A percentile compares a stretch with the other conserved stretches of the same genome.
Conservation (phyloP, 2,888 invertebrate genomes). For the Dicyrtoma fusca region DNA sequence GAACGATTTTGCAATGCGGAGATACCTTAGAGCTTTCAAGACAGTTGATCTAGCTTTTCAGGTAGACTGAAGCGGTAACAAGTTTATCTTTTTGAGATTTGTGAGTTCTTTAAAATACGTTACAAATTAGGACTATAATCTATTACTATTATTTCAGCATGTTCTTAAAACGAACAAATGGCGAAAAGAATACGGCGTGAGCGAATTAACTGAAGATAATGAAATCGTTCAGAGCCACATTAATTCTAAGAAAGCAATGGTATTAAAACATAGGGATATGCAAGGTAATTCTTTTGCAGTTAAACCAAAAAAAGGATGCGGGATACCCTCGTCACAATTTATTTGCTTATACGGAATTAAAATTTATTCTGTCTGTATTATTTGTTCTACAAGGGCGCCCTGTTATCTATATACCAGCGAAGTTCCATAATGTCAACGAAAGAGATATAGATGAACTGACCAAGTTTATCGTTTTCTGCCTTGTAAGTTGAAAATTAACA, state of each 20-base stretch:
- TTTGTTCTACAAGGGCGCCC: conserved; percentile 66
- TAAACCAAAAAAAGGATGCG: neutral
- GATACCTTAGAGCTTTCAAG: conserved; percentile 72
- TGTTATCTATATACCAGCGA: conserved; percentile 77
- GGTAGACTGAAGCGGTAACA: conserved; percentile 61
- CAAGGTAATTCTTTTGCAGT: no score
- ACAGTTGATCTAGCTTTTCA: conserved; percentile 75
- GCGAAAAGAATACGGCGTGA: conserved; percentile 74
- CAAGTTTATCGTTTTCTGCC: conserved; percentile 75
- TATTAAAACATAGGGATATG: conserved; percentile 73
- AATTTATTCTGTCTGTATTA: neutral
- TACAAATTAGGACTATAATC: no score
- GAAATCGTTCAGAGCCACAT: conserved; percentile 66
- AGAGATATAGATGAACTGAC: conserved; percentile 76
- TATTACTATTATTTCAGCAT: conserved; percentile 67
- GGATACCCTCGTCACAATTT: no score
- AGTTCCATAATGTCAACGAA: conserved; percentile 71
- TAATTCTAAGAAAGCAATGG: conserved; percentile 68
- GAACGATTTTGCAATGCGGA: conserved; percentile 68
- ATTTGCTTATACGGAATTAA: neutral
- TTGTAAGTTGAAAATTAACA: conserved; percentile 63
- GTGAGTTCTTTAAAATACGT: neutral
- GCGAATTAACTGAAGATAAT: conserved; percentile 64
- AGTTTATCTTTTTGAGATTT: neutral
- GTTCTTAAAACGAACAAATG: conserved; percentile 79